Evolutionary conservation across 2,888 invertebrate species (phyloP), one percentile per base, ranked within the genome.

Genomic region (Philhelius pedissequus): DNA sequence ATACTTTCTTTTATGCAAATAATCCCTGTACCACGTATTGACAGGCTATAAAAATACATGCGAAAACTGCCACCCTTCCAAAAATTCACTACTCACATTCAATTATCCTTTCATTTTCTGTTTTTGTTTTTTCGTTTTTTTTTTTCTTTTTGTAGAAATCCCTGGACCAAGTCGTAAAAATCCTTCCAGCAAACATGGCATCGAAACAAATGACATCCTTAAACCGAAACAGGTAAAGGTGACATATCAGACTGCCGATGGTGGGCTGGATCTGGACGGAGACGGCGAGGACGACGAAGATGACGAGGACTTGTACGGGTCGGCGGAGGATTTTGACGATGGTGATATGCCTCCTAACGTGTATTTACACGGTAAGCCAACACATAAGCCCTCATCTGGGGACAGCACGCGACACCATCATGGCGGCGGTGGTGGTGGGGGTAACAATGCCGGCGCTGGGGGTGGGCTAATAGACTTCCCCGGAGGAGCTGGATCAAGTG

Each of bases 301-400:
- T 89, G 94, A 94, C 90, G 94, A 94, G 90, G 94, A 95, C 76
- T 94, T 94, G 88, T 94, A 94, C 86, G 95, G 95, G 25, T 95
- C 95, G 13, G 95, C 95, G 27, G 96, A 96, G 89, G 93, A 94
- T 86, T 94, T 95, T 83, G 94, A 94, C 87, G 95, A 95, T 87
- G 88, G 90, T 80, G 92, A 91, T 82, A 89, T 89, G 68, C 87
- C 88, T 60, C 88, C 89, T 50, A 90, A 89, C 87, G 89, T 91
- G 86, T 90, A 91, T 88, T 89, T 89, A 71, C 89, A 90, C 87
- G 89, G 90, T 87, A 89, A 89, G 87, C 88, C 90, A 77, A 90
- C 90, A 86, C 88, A 90, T 87, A 89, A 89, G 87, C 89, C 90
- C 68, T 82, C 86, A 78, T 86, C 86, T 15, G 86, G 77, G n/a